Base-by-base conservation (phyloP, 2,797 vertebrate species). In the Ptychobarbus kaznakovi region DNA sequence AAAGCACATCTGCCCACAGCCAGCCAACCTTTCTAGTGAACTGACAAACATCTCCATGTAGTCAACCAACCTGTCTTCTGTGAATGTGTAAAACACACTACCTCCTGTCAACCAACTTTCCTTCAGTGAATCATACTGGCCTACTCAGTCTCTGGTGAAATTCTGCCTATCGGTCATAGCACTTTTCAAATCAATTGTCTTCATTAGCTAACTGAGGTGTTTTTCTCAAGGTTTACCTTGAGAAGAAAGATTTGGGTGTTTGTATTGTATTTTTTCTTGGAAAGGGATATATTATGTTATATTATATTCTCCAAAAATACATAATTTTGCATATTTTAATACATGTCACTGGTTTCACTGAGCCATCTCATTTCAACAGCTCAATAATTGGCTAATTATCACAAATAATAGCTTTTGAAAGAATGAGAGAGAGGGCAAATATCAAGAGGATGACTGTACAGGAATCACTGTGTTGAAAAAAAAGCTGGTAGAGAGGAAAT, bases 1-100 rank as follows among this genome's bases (percentile, higher is more conserved):
- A 74, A 74, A 85, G 56, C 84, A 66, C 66, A 80, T 80, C 51
- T 85, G 28, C 51, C 20, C 3, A 65, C 56, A 74, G 84, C 11
- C 69, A 73, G 77, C 80, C 77, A 85, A 38, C 18, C 66, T 80
- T 46, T 51, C 32, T 35, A 32, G 74, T 84, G 32, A 79, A 80
- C 15, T 77, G 38, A 79, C 2, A 28, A 18, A 79, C 46, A 42
- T 78, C 80, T 66, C 81, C 61, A 25, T 81, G 22, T 56, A 42
- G 53, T 68, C 66, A 85, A 49, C 49, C 18, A 80, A 46, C 53
- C 38, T 16, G 61, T 65, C 5, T 58, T 73, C 28, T 79, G 68
- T 65, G 42, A 80, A 53, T 73, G 4, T 80, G 68, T 51, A 40
- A 63, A 79, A 72, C 51, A 35, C 15, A 6, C 25, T 18, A 15